Base-by-base conservation (phyloP, 2,888 invertebrate species). In the Imbricaverruca yamaguchii region DNA sequence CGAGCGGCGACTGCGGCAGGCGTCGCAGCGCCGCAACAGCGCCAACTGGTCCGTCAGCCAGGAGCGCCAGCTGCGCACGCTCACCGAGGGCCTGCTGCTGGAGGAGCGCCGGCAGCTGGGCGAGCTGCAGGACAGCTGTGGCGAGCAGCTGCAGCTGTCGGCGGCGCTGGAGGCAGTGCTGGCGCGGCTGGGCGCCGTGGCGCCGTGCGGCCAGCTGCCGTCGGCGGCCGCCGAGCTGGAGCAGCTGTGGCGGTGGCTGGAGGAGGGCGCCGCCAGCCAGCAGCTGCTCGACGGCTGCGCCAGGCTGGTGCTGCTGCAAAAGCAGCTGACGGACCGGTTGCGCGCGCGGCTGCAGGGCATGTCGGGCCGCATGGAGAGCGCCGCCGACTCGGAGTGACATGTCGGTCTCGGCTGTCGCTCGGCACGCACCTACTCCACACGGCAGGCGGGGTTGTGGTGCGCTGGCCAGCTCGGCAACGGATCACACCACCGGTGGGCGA, bases 21-120 rank as follows among this genome's bases (percentile, higher is more conserved):
- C 13, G 59, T n/a, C 23, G 23, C 21, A 59, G 18, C 39, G 55
- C 53, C 69, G 15, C 12, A 39, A 69, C 39, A 55, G 21, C 21
- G 18, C 23, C 18, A 55, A 74, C 53, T 74, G 74, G 53, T 55
- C 21, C 80, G 81, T 82, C 39, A 80, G 59, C 18, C 82, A 83
- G 63, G 83, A 83, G 78, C 80, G 78, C 67, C 80, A 83, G 80
- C 80, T 83, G 53, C 81, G 82, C 67, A 79, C 59, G 21, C 80
- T 82, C 59, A 83, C 83, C 15, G 83, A 83, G 65, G 77, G 80
- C 21, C 81, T 83, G 82, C 82, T 83, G 69, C 81, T 83, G 23
- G 83, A 83, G 67, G 82, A 82, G 53, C 81, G 83, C 21, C 81
- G 81, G n/a, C 82, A 81, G 25, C 81, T 83, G 21, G 80, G 82